phyloP scores from a whole-genome alignment of 1,140 invertebrate species.

The Diorhabda sublineata region DNA sequence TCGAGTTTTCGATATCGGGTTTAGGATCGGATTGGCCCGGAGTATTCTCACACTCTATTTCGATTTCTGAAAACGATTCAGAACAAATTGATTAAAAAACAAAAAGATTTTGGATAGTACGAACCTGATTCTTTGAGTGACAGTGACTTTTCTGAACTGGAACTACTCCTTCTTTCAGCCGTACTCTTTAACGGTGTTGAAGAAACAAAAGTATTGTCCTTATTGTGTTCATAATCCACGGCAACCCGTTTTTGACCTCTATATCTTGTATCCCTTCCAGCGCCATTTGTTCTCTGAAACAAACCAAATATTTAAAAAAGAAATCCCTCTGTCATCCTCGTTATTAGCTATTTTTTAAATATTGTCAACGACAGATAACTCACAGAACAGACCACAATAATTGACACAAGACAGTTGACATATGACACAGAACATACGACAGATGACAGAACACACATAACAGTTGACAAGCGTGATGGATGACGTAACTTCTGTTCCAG shows the following conservation, averaged over 20 bases:
- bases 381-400: no score
- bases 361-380: no score
- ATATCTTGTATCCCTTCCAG: slow-evolving; percentile 30
- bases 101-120: no score
- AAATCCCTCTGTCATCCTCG: no score
- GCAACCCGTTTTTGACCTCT: slow-evolving; percentile 37
- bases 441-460: no score
- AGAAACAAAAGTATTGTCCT: slow-evolving; percentile 3
- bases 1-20: no score
- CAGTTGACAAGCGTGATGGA: no score
- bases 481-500: no score
- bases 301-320: not conserved
- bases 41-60: slow-evolving; percentile 4
- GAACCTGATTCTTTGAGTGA: no score
- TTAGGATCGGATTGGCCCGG: not conserved
- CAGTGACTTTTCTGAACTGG: slow-evolving; percentile 17
- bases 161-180: slow-evolving; percentile 14
- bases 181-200: slow-evolving; percentile 3
- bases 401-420: no score
- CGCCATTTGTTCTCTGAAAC: slow-evolving; percentile 17
- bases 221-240: slow-evolving; percentile 27
- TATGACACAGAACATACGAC: no score
- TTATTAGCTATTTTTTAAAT: no score
- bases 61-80: slow-evolving; percentile 4
- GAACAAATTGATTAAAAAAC: not conserved